phyloP scores from a whole-genome alignment of 2,113 vertebrate species.

The Datnioides undecimradiatus region DNA sequence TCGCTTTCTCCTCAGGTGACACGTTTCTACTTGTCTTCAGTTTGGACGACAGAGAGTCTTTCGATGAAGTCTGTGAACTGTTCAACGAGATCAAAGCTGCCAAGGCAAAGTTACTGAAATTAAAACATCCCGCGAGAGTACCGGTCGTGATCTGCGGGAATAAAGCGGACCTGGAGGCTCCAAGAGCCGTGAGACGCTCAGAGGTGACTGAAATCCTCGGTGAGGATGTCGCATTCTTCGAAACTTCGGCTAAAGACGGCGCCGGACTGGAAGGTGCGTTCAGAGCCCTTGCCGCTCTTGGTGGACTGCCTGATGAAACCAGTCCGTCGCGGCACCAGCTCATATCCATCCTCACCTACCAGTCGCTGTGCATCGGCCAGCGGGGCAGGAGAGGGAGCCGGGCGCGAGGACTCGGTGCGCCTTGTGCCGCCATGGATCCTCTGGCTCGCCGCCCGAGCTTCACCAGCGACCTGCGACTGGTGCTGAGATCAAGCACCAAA shows the following conservation, averaged over 20 bases:
- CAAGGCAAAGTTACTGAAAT: conserved; percentile 77
- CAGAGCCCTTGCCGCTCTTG: conserved; percentile 69
- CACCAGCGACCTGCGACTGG: conserved; percentile 80
- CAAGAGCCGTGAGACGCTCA: conserved; percentile 49
- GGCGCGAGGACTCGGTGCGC: conserved; percentile 41
- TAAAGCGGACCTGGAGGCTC: conserved; percentile 73
- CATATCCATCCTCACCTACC: conserved; percentile 78
- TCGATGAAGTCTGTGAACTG: conserved; percentile 72
- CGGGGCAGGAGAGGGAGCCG: conserved; percentile 55
- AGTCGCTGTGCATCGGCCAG: conserved; percentile 65
- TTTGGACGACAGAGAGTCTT: conserved; percentile 79
- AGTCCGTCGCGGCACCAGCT: conserved; percentile 76
- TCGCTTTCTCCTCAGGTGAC: conserved; percentile 74
- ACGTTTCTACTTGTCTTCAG: conserved; percentile 84
- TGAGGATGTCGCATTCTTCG: conserved; percentile 68
- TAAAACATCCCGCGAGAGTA: conserved; percentile 55
- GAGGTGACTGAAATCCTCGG: conserved; percentile 65
- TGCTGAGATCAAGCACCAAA: conserved; percentile 80
- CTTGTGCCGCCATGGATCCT: conserved; percentile 80
- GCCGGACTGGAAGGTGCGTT: conserved; percentile 79
- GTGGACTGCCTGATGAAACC: conserved; percentile 81
- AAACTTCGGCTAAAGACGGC: conserved; percentile 81
- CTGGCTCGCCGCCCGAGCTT: conserved; percentile 84
- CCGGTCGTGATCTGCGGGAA: conserved; percentile 81
- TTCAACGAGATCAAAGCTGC: conserved; percentile 78